A percentile compares a stretch with the other conserved stretches of the same genome.
These are phyloP conservation scores for Muscicapa adusta DNA, from an alignment of 2,113 vertebrate species.

Conservation along the genomic window DNA sequence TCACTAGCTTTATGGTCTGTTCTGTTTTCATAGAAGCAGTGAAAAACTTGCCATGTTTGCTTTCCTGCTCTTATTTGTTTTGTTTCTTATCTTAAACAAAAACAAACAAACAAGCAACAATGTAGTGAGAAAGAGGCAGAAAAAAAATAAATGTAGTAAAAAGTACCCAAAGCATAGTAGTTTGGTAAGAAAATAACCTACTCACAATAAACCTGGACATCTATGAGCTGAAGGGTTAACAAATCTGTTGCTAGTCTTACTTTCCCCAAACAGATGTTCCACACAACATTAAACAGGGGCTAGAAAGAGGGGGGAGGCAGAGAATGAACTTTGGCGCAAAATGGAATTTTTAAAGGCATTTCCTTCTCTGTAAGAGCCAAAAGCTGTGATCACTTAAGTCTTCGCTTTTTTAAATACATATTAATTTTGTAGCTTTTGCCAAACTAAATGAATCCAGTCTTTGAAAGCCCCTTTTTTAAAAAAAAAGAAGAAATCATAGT, in stretches of 20 bases:
- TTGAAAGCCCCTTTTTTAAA: constrained; percentile 8
- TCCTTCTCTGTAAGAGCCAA: constrained; percentile 65
- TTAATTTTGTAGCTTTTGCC: constrained; percentile 71
- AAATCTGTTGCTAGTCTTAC: constrained; percentile 21
- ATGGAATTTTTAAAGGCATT: constrained; percentile 70
- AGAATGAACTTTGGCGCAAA: background rate
- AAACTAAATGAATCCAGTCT: constrained; percentile 71
- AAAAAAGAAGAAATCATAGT: background rate
- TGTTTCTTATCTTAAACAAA: background rate
- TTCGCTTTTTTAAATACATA: constrained; percentile 60
- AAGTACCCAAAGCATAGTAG: background rate
- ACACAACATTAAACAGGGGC: constrained; percentile 11
- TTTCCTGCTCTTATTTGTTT: background rate
- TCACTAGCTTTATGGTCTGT: background rate
- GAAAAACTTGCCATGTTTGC: background rate
- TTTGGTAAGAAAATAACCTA: background rate
- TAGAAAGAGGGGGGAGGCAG: background rate
- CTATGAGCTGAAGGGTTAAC: constrained; percentile 31
- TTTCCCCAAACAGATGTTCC: constrained; percentile 35
- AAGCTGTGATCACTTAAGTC: constrained; percentile 56
- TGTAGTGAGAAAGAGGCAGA: background rate
- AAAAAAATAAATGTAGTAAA: background rate
- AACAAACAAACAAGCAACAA: background rate
- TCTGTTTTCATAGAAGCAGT: background rate
- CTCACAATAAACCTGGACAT: background rate